A percentile compares a stretch with the other conserved stretches of the same genome.
phyloP scores from a whole-genome alignment of 2,888 invertebrate genomes.

The Creontiades dilutus region DNA sequence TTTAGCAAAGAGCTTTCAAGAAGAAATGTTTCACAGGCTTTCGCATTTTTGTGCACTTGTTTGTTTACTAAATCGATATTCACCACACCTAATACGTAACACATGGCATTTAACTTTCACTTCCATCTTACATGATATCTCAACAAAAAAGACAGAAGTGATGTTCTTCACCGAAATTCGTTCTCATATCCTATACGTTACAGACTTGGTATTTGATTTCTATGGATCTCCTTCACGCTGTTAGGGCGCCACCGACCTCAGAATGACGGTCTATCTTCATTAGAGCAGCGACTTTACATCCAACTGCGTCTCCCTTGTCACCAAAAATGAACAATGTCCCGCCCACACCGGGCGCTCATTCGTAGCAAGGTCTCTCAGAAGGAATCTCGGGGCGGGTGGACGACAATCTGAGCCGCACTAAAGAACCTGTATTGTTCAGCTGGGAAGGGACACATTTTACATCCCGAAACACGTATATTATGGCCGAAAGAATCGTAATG shows the following conservation, averaged over 20 bases:
- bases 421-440: conserved; percentile 38
- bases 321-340: conserved; percentile 34
- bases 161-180: too few relatives aligned
- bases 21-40: too few relatives aligned
- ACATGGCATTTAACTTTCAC: too few relatives aligned
- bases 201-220: too few relatives aligned
- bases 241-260: conserved; percentile 3
- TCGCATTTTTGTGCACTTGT: too few relatives aligned
- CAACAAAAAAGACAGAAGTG: too few relatives aligned
- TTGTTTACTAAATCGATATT: too few relatives aligned
- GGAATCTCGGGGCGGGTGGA: not conserved
- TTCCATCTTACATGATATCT: too few relatives aligned
- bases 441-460: conserved; percentile 30
- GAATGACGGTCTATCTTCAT: conserved; percentile 21
- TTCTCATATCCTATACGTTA: too few relatives aligned
- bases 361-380: not conserved
- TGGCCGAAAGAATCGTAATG: conserved; percentile 24
- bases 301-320: conserved; percentile 19
- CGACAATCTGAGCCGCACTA: conserved; percentile 1
- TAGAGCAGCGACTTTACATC: conserved; percentile 28
- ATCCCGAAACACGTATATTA: conserved; percentile 35
- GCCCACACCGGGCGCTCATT: not conserved
- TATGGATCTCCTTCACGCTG: too few relatives aligned
- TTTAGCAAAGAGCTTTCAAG: too few relatives aligned
- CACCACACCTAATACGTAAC: too few relatives aligned